Evolutionary conservation across 2,797 vertebrate species (phyloP).

Genomic region (Avahi laniger): DNA sequence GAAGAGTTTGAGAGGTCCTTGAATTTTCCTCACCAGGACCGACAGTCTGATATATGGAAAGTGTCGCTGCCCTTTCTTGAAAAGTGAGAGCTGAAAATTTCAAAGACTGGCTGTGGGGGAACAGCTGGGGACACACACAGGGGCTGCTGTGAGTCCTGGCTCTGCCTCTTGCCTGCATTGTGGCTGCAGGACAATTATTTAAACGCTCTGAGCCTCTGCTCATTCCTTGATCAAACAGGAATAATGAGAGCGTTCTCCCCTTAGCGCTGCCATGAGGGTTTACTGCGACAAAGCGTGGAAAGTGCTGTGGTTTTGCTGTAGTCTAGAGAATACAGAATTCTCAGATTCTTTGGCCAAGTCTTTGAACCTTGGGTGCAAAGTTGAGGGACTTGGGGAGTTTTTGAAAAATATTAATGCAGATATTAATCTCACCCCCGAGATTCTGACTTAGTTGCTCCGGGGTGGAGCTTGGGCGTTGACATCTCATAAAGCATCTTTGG

Average conservation of each 20-base stretch:
- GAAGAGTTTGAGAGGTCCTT: constrained; percentile 34
- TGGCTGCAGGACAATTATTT: not conserved
- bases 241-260: not conserved
- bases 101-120: not conserved
- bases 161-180: not conserved
- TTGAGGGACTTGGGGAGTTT: not conserved
- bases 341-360: not conserved
- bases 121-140: rapidly evolving
- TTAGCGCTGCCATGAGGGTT: not conserved
- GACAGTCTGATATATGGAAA: constrained; percentile 46
- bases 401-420: not conserved
- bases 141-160: not conserved
- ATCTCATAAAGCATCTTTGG: not conserved
- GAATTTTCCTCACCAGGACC: constrained; percentile 7
- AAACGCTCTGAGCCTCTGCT: not conserved
- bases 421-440: not conserved
- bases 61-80: not conserved
- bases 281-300: not conserved
- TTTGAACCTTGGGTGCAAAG: not conserved
- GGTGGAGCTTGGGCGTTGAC: not conserved
- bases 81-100: not conserved
- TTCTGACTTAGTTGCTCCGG: not conserved
- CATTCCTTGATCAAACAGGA: not conserved
- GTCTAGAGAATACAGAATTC: not conserved
- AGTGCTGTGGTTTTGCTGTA: not conserved